phyloP scores from a whole-genome alignment of 1,140 invertebrate species.

The Heterodera carotae region DNA sequence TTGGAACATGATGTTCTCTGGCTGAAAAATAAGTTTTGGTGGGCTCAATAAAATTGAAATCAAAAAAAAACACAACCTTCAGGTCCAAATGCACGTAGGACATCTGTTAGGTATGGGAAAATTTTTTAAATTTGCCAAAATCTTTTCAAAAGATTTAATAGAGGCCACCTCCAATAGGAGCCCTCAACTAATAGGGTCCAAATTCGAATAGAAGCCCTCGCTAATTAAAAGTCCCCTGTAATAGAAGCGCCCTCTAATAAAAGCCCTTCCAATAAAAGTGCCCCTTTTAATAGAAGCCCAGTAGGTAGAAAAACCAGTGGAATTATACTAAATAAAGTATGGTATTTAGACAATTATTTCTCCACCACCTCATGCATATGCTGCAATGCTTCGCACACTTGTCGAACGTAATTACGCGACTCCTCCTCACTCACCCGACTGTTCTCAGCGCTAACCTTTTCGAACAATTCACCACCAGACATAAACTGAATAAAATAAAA shows the following conservation, averaged over 20 bases:
- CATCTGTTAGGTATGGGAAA: not conserved
- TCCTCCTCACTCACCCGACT: constrained; percentile 99
- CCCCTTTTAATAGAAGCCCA: too few relatives aligned
- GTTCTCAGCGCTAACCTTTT: constrained; percentile 93
- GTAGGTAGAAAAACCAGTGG: too few relatives aligned
- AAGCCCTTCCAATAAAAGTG: too few relatives aligned
- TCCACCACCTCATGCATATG: constrained; percentile 99
- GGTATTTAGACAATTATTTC: too few relatives aligned
- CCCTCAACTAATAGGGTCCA: too few relatives aligned
- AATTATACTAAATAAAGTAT: too few relatives aligned
- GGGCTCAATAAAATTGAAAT: not conserved
- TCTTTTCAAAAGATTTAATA: too few relatives aligned
- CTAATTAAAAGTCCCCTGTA: too few relatives aligned
- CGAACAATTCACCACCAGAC: constrained; percentile 96
- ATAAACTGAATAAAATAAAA: constrained; percentile 66
- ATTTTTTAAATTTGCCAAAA: constrained; percentile 5
- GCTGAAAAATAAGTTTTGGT: not conserved
- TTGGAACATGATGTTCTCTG: constrained; percentile 98
- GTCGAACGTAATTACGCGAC: constrained; percentile 97
- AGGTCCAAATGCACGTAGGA: constrained; percentile 80
- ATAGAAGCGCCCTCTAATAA: too few relatives aligned
- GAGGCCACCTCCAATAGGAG: too few relatives aligned
- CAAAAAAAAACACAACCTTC: constrained; percentile 67
- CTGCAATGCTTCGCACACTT: constrained; percentile 94
- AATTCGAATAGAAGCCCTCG: constrained; percentile 71